Percentiles rank a stretch among this genome's conserved stretches.
Conservation (phyloP, 1,140 invertebrate species). For the Sitophilus oryzae region DNA sequence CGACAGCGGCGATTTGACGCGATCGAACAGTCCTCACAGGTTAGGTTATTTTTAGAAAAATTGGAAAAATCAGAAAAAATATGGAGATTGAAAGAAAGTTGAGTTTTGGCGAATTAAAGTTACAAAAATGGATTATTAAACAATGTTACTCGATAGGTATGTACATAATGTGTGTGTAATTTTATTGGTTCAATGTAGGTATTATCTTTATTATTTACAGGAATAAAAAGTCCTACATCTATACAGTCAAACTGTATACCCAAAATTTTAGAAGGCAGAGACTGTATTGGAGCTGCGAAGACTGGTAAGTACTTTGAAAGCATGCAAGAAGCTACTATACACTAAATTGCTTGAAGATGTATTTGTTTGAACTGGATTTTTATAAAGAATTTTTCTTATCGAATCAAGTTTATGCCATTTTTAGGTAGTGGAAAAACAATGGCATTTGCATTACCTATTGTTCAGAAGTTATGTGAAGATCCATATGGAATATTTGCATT, state of each 20-base stretch:
- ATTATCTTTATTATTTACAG: slow-evolving; percentile 46
- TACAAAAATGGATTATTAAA: slow-evolving; percentile 34
- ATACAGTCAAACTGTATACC: slow-evolving; percentile 81
- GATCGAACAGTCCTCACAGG: too few relatives aligned
- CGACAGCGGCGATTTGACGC: too few relatives aligned
- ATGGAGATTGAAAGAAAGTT: too few relatives aligned
- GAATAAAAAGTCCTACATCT: slow-evolving; percentile 74
- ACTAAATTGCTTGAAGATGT: background rate
- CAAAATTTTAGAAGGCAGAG: slow-evolving; percentile 70
- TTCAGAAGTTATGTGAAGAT: slow-evolving; percentile 85
- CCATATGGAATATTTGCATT: slow-evolving; percentile 93
- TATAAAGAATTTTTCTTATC: background rate
- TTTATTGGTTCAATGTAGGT: slow-evolving; percentile 6
- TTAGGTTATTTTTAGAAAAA: too few relatives aligned
- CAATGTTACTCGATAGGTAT: slow-evolving; percentile 36
- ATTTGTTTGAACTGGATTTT: background rate
- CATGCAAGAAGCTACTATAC: background rate
- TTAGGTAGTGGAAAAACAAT: slow-evolving; percentile 86
- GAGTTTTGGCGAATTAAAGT: too few relatives aligned
- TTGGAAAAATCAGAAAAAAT: too few relatives aligned
- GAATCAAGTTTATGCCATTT: background rate
- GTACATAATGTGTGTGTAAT: slow-evolving; percentile 4
- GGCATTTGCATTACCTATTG: slow-evolving; percentile 91
- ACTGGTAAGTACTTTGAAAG: slow-evolving; percentile 63
- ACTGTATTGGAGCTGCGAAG: slow-evolving; percentile 93